phyloP scores from a whole-genome alignment of 2,113 vertebrate species.

The Pelecanus crispus region DNA sequence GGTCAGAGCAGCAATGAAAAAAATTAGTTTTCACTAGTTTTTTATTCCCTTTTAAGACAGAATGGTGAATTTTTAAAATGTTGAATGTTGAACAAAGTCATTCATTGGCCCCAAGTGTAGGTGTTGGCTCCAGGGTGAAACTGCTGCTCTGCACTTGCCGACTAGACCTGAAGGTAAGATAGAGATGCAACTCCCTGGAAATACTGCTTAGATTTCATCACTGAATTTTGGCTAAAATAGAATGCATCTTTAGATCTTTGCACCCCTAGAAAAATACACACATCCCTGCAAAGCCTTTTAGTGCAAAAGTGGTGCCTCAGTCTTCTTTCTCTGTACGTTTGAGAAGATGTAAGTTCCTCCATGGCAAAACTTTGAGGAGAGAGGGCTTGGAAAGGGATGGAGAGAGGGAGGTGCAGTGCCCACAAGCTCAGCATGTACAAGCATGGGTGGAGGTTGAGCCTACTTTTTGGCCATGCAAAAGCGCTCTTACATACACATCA shows the following conservation, averaged over 20 bases:
- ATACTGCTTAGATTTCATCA: background rate
- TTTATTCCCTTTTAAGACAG: background rate
- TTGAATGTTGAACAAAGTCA: background rate
- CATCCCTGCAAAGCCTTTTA: background rate
- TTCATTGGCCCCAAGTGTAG: background rate
- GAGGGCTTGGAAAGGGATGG: background rate
- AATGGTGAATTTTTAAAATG: background rate
- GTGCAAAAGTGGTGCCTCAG: background rate
- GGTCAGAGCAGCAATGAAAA: background rate
- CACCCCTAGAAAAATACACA: background rate
- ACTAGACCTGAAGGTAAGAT: background rate
- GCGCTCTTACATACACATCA: fast-evolving
- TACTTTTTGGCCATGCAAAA: background rate
- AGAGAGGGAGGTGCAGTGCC: background rate
- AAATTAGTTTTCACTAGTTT: background rate
- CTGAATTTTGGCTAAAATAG: background rate
- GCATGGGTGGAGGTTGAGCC: no score
- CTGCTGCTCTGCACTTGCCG: background rate
- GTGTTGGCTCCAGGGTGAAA: background rate
- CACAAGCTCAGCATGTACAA: background rate
- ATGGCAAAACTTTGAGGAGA: fast-evolving
- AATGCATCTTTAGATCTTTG: no score
- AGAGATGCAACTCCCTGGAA: background rate
- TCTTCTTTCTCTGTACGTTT: fast-evolving
- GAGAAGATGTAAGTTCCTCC: background rate